These are phyloP conservation scores for Hetaerina americana DNA, from an alignment of 1,140 invertebrate species.

Conservation along the genomic window DNA sequence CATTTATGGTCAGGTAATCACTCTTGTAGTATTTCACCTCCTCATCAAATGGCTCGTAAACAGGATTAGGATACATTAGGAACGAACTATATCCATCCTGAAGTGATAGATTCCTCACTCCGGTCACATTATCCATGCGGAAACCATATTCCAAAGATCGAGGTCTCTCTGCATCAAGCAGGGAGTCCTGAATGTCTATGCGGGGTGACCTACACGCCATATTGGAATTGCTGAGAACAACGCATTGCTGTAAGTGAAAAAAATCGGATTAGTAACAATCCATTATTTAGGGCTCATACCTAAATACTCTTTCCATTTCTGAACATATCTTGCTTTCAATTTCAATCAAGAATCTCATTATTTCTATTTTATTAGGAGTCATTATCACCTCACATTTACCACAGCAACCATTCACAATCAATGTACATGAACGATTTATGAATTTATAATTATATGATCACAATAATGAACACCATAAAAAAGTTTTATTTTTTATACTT, in stretches of 20 bases:
- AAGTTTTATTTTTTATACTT: slow-evolving; percentile 28
- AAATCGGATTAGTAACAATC: neutral
- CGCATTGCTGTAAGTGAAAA: slow-evolving; percentile 45
- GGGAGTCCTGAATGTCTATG: slow-evolving; percentile 52
- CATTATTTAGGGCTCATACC: neutral
- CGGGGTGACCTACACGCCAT: slow-evolving; percentile 80
- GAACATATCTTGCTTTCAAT: no score
- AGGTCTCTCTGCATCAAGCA: slow-evolving; percentile 60
- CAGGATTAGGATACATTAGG: slow-evolving; percentile 80
- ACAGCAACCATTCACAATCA: no score
- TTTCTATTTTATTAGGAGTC: no score
- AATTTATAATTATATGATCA: no score
- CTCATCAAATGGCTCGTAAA: slow-evolving; percentile 78
- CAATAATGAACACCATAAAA: no score
- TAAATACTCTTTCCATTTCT: no score
- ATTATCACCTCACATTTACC: no score
- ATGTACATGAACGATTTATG: no score
- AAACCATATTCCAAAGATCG: slow-evolving; percentile 81
- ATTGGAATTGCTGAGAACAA: slow-evolving; percentile 55
- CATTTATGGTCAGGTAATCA: slow-evolving; percentile 91
- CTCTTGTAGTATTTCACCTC: slow-evolving; percentile 90
- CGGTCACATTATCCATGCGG: slow-evolving; percentile 84
- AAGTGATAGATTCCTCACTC: slow-evolving; percentile 66
- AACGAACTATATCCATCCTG: slow-evolving; percentile 46
- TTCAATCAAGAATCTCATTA: no score